These are phyloP conservation scores for Acanthoscelides obtectus DNA, from an alignment of 2,888 invertebrate genomes.

Conservation along the genomic window DNA sequence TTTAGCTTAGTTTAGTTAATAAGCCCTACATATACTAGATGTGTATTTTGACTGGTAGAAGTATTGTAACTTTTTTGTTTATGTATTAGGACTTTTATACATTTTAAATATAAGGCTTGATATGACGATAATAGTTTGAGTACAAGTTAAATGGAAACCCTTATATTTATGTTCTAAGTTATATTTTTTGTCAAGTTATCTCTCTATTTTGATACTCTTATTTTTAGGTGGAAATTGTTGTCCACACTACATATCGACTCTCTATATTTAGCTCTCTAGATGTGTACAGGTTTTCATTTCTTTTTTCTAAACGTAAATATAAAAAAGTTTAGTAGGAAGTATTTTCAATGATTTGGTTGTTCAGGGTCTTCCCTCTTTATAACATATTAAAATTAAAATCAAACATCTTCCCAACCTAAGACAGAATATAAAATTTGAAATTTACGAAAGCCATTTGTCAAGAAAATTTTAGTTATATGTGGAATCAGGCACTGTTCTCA, in stretches of 20 bases:
- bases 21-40: constrained; percentile 10
- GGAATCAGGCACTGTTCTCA: no score
- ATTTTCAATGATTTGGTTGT: constrained; percentile 26
- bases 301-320: background rate
- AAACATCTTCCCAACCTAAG: no score
- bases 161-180: constrained; percentile 29
- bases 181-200: constrained; percentile 31
- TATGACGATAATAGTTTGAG: constrained; percentile 7
- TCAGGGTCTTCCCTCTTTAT: no score
- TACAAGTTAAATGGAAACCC: constrained; percentile 42
- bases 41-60: constrained; percentile 22
- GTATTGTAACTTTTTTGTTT: constrained; percentile 6
- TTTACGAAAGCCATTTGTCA: no score
- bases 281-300: constrained; percentile 28
- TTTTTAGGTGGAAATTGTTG: constrained; percentile 34
- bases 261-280: constrained; percentile 38
- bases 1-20: constrained; percentile 9
- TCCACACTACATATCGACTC: constrained; percentile 43
- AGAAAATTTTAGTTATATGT: no score
- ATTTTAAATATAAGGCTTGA: background rate
- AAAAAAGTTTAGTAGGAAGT: constrained; percentile 26
- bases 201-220: constrained; percentile 42
- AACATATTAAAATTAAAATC: no score
- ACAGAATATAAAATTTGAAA: no score
- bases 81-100: background rate